Evolutionary conservation across 1,140 invertebrate genomes (phyloP), one percentile per base, ranked within the genome.

Genomic region (Papilio helenus): DNA sequence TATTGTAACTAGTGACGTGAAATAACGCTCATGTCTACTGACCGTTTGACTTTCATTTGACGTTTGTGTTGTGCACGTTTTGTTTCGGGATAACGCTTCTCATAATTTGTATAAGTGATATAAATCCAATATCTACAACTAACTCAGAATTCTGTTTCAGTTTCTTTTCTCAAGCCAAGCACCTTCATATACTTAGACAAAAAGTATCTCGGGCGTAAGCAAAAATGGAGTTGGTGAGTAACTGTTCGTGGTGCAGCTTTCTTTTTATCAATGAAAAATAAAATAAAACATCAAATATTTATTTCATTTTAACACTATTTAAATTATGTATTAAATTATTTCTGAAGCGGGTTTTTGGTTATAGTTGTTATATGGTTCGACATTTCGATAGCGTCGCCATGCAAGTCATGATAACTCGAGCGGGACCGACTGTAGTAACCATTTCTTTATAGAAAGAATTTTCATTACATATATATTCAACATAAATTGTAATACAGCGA

Each of bases 81-180:
- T 20, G 51, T 20, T 74, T 20, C 34, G 12, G 44, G 3, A 1
- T 46, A 46, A 12, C 72, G 72, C 72, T 29, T 26, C 23, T 74
- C 26, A 7, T 49, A 29, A 74, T 51, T 74, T 51, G 44, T 49
- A 29, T 46, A 51, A 74, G 72, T 49, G 23, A 74, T 74, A 49
- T 74, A 14, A 49, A 49, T 74, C 23, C 23, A 49, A 74, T 74
- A 49, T 74, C 46, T 29, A 29, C 72, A 74, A 74, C 46, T 74
- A 74, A 74, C 72, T 51, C 72, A 26, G 72, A 74, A 74, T 74
- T 74, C 72, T 74, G 72, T 74, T 74, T 74, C 72, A 74, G 72
- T 74, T 46, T 26, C 72, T 51, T 51, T 20, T 49, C 20, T 51
- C 61, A 68, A 68, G 61, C 26, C 61, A 74, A 49, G 44, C 72